Conservation (phyloP, 2,113 vertebrate species). For the Ellobius talpinus region DNA sequence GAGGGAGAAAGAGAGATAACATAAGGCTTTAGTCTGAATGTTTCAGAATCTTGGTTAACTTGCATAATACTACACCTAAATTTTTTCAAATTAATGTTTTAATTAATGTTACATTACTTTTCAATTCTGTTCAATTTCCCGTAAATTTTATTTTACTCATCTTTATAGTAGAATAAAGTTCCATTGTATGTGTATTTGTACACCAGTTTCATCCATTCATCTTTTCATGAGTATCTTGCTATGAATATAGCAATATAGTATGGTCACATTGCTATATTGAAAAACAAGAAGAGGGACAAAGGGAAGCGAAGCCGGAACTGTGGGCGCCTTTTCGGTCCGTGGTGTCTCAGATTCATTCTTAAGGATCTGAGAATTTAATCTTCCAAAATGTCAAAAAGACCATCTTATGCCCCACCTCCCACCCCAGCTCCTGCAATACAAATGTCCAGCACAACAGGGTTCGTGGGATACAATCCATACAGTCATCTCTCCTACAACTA, state of each 20-base stretch:
- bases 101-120: neutral
- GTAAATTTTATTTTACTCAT: neutral
- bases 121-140: neutral
- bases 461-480: constrained; percentile 99
- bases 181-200: neutral
- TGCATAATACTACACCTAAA: neutral
- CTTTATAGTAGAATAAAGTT: neutral
- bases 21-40: neutral
- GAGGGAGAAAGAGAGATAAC: neutral
- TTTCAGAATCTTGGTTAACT: neutral
- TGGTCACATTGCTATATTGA: neutral
- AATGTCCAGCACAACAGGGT: constrained; percentile 99
- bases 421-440: constrained; percentile 98
- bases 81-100: neutral
- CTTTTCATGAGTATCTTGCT: neutral
- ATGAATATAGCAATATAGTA: too few relatives aligned
- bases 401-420: constrained; percentile 97
- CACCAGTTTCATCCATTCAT: neutral
- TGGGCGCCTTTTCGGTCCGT: too few relatives aligned
- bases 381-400: too few relatives aligned
- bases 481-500: constrained; percentile 99
- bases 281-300: too few relatives aligned
- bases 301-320: too few relatives aligned
- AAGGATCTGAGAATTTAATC: too few relatives aligned
- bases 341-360: too few relatives aligned